These are phyloP conservation scores for Temnothorax curvispinosus DNA, from an alignment of 1,140 invertebrate species.

Conservation along the genomic window DNA sequence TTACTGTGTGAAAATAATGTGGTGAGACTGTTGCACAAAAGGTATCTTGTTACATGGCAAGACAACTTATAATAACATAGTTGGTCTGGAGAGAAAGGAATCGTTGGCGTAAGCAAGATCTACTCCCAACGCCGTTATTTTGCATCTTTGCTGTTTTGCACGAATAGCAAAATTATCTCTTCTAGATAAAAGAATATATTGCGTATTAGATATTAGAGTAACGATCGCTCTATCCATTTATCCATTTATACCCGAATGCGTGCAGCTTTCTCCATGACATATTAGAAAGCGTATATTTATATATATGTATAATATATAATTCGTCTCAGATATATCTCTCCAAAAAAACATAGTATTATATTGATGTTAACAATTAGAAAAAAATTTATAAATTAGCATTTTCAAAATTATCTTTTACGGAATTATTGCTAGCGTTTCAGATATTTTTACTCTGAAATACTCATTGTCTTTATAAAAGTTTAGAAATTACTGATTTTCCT, in stretches of 20 bases:
- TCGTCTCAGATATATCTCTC: background rate
- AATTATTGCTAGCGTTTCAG: background rate
- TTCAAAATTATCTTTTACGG: background rate
- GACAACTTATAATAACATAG: slow-evolving; percentile 29
- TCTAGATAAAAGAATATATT: background rate
- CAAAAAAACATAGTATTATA: background rate
- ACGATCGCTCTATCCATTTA: slow-evolving; percentile 5
- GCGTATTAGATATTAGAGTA: background rate
- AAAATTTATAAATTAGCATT: slow-evolving; percentile 18
- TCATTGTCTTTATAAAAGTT: slow-evolving; percentile 14
- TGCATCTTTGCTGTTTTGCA: background rate
- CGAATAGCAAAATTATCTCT: slow-evolving; percentile 26
- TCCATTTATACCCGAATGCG: slow-evolving; percentile 41
- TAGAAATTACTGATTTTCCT: background rate
- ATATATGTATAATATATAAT: background rate
- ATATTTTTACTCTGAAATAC: background rate
- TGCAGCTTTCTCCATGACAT: slow-evolving; percentile 64
- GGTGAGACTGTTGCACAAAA: slow-evolving; percentile 10
- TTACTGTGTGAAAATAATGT: background rate
- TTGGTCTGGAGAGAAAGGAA: slow-evolving; percentile 62
- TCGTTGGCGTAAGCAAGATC: slow-evolving; percentile 44
- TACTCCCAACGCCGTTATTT: slow-evolving; percentile 38
- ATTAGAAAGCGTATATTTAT: slow-evolving; percentile 61
- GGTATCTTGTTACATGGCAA: slow-evolving; percentile 13
- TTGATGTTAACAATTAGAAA: background rate